A percentile compares a stretch with the other conserved stretches of the same genome.
These are phyloP conservation scores for Hoplostethus mediterraneus DNA, from an alignment of 2,797 vertebrate genomes.

Conservation along the genomic window DNA sequence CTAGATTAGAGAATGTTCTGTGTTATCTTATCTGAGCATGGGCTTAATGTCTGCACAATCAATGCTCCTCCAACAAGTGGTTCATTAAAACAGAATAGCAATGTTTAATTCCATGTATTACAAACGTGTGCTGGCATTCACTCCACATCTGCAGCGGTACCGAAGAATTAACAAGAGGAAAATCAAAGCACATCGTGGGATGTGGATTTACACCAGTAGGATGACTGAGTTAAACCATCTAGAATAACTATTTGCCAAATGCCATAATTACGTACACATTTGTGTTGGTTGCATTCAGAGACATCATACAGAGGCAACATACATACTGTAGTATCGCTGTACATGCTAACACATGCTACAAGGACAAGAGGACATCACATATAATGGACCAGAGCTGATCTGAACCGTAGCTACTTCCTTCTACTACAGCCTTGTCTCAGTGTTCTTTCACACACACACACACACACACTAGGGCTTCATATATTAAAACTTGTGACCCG, in stretches of 20 bases:
- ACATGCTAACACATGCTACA: too few relatives aligned
- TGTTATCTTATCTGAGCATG: slow-evolving; percentile 81
- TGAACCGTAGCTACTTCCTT: not conserved
- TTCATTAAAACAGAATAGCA: slow-evolving; percentile 84
- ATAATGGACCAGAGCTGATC: too few relatives aligned
- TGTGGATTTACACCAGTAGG: slow-evolving; percentile 42
- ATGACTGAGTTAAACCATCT: slow-evolving; percentile 13
- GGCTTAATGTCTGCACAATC: slow-evolving; percentile 84
- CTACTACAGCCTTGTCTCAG: not conserved
- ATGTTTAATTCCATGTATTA: slow-evolving; percentile 80
- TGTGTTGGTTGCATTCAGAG: not conserved
- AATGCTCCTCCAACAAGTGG: slow-evolving; percentile 83
- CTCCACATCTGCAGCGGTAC: slow-evolving; percentile 29
- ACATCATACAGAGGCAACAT: not conserved
- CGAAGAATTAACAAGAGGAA: slow-evolving; percentile 57
- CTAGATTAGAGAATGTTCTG: slow-evolving; percentile 82
- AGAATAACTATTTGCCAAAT: not conserved
- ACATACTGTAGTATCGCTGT: too few relatives aligned
- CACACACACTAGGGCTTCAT: slow-evolving; percentile 11
- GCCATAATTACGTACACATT: not conserved
- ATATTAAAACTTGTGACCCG: slow-evolving; percentile 21
- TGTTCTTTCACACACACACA: too few relatives aligned
- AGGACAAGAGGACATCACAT: too few relatives aligned
- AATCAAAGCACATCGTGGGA: slow-evolving; percentile 42
- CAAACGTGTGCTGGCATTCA: slow-evolving; percentile 58